These are phyloP conservation scores for Thamnophis elegans DNA, from an alignment of 2,797 vertebrate genomes.

Conservation along the genomic window DNA sequence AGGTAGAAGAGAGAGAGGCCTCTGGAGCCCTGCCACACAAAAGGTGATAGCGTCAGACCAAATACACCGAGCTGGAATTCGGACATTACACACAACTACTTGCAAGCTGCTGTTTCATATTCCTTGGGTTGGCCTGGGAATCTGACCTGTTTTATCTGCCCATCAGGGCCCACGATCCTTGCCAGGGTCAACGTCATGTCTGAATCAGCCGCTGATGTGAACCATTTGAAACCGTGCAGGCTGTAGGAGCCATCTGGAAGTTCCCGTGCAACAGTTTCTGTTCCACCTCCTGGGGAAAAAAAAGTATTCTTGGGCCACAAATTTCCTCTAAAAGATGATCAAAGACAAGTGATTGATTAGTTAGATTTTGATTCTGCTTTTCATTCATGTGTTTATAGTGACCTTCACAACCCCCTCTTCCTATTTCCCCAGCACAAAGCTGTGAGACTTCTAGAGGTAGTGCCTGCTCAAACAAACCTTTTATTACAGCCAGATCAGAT, in stretches of 20 bases:
- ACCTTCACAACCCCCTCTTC: background rate
- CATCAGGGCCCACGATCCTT: slow-evolving; percentile 71
- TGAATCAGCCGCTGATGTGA: slow-evolving; percentile 86
- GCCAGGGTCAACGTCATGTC: slow-evolving; percentile 84
- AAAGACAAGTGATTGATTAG: background rate
- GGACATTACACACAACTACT: background rate
- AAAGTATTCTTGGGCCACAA: background rate
- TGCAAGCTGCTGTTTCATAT: background rate
- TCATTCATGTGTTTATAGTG: background rate
- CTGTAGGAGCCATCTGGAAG: slow-evolving; percentile 77
- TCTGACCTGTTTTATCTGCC: slow-evolving; percentile 68
- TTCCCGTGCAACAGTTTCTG: slow-evolving; percentile 79
- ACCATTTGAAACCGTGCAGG: slow-evolving; percentile 88
- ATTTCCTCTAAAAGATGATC: background rate
- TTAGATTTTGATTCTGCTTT: background rate
- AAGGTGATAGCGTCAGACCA: background rate
- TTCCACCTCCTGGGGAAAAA: slow-evolving; percentile 72
- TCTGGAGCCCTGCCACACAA: slow-evolving; percentile 47
- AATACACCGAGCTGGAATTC: background rate
- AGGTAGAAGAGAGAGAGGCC: slow-evolving; percentile 86
- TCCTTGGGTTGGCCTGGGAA: background rate
- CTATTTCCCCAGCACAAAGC: background rate
- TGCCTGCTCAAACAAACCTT: background rate
- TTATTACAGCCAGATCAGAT: background rate
- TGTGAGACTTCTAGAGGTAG: background rate